Evolutionary conservation across 1,140 invertebrate species (phyloP).

Genomic region (Cotesia chilonis): DNA sequence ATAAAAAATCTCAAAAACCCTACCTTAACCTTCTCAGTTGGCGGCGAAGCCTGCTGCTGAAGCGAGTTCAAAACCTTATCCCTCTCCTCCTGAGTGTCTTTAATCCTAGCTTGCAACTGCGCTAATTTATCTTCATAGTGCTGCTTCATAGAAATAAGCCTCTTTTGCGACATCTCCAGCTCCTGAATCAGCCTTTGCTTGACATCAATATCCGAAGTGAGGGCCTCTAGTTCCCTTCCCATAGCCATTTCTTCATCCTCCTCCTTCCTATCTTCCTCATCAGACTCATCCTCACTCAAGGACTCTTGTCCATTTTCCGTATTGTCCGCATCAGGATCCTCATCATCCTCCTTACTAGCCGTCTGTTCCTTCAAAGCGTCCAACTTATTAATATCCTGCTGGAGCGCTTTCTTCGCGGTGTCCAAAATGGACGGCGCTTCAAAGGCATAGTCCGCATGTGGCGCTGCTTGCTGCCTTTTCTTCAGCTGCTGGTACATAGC

Average conservation of each 20-base stretch:
- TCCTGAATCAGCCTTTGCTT: conserved; percentile 94
- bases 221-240: conserved; percentile 78
- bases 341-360: conserved; percentile 55
- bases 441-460: conserved; percentile 7
- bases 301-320: conserved; percentile 68
- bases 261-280: conserved; percentile 68
- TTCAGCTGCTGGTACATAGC: conserved; percentile 82
- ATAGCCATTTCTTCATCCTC: conserved; percentile 65
- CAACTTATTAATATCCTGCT: conserved; percentile 67
- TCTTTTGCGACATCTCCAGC: conserved; percentile 85
- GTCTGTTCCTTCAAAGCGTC: conserved; percentile 58
- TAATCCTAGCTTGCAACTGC: conserved; percentile 87
- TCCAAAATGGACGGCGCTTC: conserved; percentile 67
- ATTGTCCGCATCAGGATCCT: conserved; percentile 59
- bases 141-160: conserved; percentile 82
- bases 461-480: conserved; percentile 63
- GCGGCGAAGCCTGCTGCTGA: conserved; percentile 66
- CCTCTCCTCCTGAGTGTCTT: conserved; percentile 89
- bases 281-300: conserved; percentile 70
- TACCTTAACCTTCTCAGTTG: conserved; percentile 78
- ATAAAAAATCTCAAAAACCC: too few relatives aligned
- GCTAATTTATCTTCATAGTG: conserved; percentile 96
- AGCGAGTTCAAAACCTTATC: conserved; percentile 87
- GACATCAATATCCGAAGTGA: conserved; percentile 91
- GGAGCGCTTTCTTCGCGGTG: conserved; percentile 74